Evolutionary conservation across 2,888 invertebrate genomes (phyloP).

Genomic region (Caenorhabditis wallacei): DNA sequence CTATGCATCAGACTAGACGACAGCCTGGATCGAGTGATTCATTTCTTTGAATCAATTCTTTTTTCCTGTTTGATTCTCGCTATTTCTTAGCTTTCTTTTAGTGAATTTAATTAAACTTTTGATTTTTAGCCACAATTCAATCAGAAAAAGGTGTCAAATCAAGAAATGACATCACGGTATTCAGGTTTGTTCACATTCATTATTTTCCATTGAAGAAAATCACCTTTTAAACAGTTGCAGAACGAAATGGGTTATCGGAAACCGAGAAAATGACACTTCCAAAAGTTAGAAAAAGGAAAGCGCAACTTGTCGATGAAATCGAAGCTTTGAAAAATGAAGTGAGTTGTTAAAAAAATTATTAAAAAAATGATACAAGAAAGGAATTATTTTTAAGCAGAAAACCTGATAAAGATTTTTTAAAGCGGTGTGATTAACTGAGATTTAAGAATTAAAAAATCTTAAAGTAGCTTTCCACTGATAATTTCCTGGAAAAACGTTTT

Average conservation of each 20-base stretch:
- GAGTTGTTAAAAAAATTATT: not conserved
- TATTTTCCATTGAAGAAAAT: not conserved
- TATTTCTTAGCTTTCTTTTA: no score
- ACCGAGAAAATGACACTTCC: conserved; percentile 67
- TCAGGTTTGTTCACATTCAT: conserved; percentile 30
- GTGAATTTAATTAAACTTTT: conserved; percentile 1
- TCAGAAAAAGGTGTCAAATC: not conserved
- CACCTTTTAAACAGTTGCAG: conserved; percentile 29
- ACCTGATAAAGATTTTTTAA: not conserved
- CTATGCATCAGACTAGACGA: not conserved
- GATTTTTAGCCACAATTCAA: conserved; percentile 13
- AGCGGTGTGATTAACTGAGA: no score
- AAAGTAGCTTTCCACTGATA: no score
- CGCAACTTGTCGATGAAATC: conserved; percentile 74
- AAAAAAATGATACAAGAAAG: no score
- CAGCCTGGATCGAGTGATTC: not conserved
- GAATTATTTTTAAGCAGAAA: not conserved
- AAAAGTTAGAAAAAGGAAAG: conserved; percentile 72
- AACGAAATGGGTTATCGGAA: conserved; percentile 65
- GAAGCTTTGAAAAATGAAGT: conserved; percentile 73
- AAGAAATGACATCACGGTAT: conserved; percentile 52
- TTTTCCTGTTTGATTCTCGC: not conserved
- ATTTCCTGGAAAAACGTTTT: no score
- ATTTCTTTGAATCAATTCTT: conserved; percentile 5
- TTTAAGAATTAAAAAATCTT: no score